phyloP scores from a whole-genome alignment of 2,113 vertebrate species.

The Crotalus helleri region DNA sequence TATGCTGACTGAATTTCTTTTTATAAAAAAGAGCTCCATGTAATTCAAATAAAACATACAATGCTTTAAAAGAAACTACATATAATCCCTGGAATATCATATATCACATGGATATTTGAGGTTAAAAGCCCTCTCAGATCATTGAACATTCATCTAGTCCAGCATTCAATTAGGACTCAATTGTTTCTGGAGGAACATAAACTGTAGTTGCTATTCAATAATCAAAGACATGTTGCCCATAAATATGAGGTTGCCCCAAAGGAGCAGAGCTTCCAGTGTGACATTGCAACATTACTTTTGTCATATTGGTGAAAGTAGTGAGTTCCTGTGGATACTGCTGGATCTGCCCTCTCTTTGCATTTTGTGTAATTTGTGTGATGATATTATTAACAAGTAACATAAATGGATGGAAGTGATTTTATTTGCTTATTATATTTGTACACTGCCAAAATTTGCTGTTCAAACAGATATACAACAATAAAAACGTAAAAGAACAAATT shows the following conservation, averaged over 20 bases:
- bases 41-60: background rate
- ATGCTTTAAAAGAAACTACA: background rate
- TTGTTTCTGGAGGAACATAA: background rate
- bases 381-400: background rate
- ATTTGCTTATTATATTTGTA: background rate
- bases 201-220: background rate
- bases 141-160: background rate
- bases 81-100: background rate
- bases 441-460: background rate
- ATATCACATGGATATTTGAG: background rate
- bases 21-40: background rate
- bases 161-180: background rate
- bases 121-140: background rate
- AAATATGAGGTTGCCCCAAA: background rate
- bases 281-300: background rate
- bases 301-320: background rate
- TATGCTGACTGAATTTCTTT: background rate
- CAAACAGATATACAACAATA: background rate
- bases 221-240: background rate
- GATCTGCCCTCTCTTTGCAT: background rate
- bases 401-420: background rate
- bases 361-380: background rate
- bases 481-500: background rate
- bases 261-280: background rate
- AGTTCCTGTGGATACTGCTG: background rate